Percentiles rank a stretch among this genome's conserved stretches.
Conservation (phyloP, 2,797 vertebrate species). For the Sebastes iracundus region DNA sequence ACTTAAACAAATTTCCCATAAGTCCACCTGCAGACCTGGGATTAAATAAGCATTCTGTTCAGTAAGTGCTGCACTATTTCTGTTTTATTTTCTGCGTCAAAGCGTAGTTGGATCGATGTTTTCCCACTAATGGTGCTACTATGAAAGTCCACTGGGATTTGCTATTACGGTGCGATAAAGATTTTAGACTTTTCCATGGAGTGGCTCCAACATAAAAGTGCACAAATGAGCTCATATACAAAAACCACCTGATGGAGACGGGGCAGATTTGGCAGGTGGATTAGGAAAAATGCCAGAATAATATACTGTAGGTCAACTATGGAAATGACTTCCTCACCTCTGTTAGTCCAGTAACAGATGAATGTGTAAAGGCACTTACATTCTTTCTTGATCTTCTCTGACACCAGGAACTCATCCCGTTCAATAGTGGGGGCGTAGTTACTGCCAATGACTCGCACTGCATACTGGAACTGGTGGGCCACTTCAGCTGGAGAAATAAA, state of each 20-base stretch:
- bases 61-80: constrained; percentile 45
- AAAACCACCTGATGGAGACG: background rate
- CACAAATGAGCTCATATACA: background rate
- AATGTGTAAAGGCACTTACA: constrained; percentile 80
- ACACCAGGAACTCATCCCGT: constrained; percentile 96
- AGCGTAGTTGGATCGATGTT: constrained; percentile 54
- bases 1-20: background rate
- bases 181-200: constrained; percentile 1
- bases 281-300: background rate
- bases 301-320: background rate
- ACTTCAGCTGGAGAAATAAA: constrained; percentile 88
- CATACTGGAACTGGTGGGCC: constrained; percentile 98
- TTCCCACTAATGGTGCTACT: constrained; percentile 51
- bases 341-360: no score
- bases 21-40: background rate
- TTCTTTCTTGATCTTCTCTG: constrained; percentile 98
- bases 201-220: background rate
- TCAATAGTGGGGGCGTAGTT: constrained; percentile 98
- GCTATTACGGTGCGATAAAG: constrained; percentile 24
- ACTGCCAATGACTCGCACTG: constrained; percentile 96
- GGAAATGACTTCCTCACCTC: background rate
- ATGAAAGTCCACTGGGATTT: constrained; percentile 24
- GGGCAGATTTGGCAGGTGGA: background rate
- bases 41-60: constrained; percentile 13
- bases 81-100: constrained; percentile 26